Percentiles rank a stretch among this genome's conserved stretches.
Conservation (phyloP, 2,797 vertebrate genomes). For the Microctenopoma stevenorrisi region DNA sequence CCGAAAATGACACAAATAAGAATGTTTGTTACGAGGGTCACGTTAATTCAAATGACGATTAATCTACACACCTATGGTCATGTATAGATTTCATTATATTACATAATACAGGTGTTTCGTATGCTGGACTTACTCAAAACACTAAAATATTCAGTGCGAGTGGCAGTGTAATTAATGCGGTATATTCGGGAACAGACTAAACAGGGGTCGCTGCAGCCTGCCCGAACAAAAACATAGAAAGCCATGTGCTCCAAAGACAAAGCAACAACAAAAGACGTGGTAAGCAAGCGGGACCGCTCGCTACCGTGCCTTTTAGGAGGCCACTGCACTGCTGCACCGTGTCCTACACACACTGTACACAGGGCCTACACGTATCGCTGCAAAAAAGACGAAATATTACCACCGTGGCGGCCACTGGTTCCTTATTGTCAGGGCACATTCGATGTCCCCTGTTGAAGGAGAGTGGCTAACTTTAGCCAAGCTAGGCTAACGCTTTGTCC, state of each 20-base stretch:
- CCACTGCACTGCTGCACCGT: not conserved
- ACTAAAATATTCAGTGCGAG: not conserved
- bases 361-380: not conserved
- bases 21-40: not conserved
- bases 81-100: not conserved
- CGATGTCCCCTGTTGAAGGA: slow-evolving; percentile 56
- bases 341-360: not conserved
- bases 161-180: slow-evolving; percentile 3
- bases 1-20: not conserved
- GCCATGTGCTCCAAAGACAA: slow-evolving; percentile 99
- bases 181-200: slow-evolving; percentile 22
- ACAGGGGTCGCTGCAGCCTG: slow-evolving; percentile 81
- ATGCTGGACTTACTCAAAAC: not conserved
- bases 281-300: slow-evolving; percentile 34
- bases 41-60: too few relatives aligned
- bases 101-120: too few relatives aligned
- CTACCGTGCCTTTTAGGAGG: not conserved
- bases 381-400: not conserved
- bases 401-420: not conserved
- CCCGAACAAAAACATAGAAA: slow-evolving; percentile 88
- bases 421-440: slow-evolving; percentile 4
- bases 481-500: slow-evolving; percentile 78
- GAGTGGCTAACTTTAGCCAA: slow-evolving; percentile 66
- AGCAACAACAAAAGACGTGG: slow-evolving; percentile 94
- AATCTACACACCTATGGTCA: not conserved